Evolutionary conservation across 1,140 invertebrate species (phyloP), one percentile per base, ranked within the genome.

Genomic region (Dreissena polymorpha): DNA sequence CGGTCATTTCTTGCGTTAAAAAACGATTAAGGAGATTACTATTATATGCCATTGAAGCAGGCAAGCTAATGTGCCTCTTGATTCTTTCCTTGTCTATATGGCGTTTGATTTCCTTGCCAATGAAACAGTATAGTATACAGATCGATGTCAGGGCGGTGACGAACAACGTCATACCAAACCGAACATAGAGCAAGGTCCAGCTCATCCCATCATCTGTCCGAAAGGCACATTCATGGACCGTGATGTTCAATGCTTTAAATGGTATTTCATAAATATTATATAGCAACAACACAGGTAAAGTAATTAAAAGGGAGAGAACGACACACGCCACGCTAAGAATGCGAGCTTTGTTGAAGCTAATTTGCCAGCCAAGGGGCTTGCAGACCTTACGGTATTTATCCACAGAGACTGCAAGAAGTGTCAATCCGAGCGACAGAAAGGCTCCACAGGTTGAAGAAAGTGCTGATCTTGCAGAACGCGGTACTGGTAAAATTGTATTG

Each of bases 331-430:
- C 8, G 18, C 81, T 60, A 12, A 75, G 63, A 57, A 70, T 27
- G 10, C 81, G 14, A 23, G 71, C 70, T 60, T 75, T 76, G 50
- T 68, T 21, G 23, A 70, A 76, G 57, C 69, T 65, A 16, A 83
- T 83, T 21, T 83, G 81, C 81, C 81, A 83, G 16, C 81, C 81
- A 21, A 69, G 57, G 0, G 81, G 67, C 63, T 76, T 69, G 21
- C 81, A 83, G 8, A 83, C 81, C 55, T 83, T 83, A 49, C 81
- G 50, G 18, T 25, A 83, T 18, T 73, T 39, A 67, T 83, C 81
- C 23, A 83, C 53, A 0, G 81, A 69, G 1, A 83, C 73, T 5
- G 60, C 57, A 6, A 83, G 49, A n/a, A 83, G 50, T 1, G 73
- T 75, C 1, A 83, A 70, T 1, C 72, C 72, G 12, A 76, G 57